phyloP scores from a whole-genome alignment of 2,113 vertebrate species.

The Paratilapia polleni region DNA sequence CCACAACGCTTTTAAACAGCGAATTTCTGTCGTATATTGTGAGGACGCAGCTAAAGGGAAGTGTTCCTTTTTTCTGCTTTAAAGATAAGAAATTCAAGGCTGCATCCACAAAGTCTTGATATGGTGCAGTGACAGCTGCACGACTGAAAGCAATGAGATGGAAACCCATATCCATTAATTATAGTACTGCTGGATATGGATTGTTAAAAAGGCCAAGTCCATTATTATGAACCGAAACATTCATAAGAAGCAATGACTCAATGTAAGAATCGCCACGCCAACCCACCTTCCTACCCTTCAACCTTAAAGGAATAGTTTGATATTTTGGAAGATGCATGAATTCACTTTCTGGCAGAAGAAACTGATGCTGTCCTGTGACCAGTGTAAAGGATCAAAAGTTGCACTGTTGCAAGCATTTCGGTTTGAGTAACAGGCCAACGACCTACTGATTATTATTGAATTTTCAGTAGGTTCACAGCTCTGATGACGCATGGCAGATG shows the following conservation, averaged over 20 bases:
- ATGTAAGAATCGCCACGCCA: background rate
- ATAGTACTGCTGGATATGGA: background rate
- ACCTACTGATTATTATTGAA: too few species aligned
- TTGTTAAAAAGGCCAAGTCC: background rate
- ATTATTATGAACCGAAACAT: constrained; percentile 18
- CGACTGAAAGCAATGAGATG: background rate
- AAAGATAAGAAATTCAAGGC: background rate
- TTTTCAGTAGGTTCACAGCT: too few species aligned
- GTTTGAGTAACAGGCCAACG: background rate
- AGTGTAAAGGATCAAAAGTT: too few species aligned
- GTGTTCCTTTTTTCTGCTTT: background rate
- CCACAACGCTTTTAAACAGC: background rate
- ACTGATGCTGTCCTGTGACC: background rate
- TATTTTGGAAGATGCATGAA: background rate
- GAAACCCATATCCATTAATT: background rate
- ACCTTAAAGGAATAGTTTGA: background rate
- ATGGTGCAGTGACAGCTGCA: background rate
- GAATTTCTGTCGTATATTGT: background rate
- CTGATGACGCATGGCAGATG: background rate
- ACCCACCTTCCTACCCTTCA: background rate
- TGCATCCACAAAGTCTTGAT: background rate
- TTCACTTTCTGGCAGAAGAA: background rate
- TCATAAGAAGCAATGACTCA: constrained; percentile 9
- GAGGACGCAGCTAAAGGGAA: background rate
- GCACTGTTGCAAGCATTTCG: background rate